Conservation (phyloP, 2,888 invertebrate genomes). For the Catocala sponsa region DNA sequence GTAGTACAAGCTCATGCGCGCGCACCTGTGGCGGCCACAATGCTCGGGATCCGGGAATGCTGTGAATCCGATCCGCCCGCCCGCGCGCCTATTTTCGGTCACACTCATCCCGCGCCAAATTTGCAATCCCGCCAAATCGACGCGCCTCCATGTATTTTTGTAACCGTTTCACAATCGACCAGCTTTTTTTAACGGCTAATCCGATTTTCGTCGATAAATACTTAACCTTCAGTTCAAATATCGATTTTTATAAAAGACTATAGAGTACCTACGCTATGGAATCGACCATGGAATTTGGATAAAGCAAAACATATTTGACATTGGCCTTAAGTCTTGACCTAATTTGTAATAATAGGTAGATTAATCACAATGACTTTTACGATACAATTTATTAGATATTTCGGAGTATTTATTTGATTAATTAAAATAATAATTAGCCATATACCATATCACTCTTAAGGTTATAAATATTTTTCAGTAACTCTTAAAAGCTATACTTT, state of each 20-base stretch:
- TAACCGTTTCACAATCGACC: constrained; percentile 81
- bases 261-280: constrained; percentile 21
- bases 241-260: constrained; percentile 19
- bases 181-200: constrained; percentile 58
- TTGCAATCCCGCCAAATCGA: constrained; percentile 85
- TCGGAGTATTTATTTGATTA: not conserved
- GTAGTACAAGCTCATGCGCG: not conserved
- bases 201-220: constrained; percentile 48
- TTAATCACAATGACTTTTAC: constrained; percentile 11
- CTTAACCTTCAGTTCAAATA: constrained; percentile 55
- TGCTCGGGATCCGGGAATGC: constrained; percentile 72
- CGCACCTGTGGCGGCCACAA: constrained; percentile 66
- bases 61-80: constrained; percentile 83
- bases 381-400: not conserved
- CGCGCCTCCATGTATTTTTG: constrained; percentile 82
- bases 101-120: constrained; percentile 84
- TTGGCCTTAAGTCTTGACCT: constrained; percentile 80
- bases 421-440: no score
- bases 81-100: constrained; percentile 79
- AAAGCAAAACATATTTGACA: constrained; percentile 75
- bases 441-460: no score
- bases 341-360: constrained; percentile 51
- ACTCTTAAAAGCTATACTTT: no score
- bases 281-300: constrained; percentile 30
- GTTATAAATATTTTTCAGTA: no score